phyloP scores from a whole-genome alignment of 2,888 invertebrate genomes.

The Seira sanloemensis region DNA sequence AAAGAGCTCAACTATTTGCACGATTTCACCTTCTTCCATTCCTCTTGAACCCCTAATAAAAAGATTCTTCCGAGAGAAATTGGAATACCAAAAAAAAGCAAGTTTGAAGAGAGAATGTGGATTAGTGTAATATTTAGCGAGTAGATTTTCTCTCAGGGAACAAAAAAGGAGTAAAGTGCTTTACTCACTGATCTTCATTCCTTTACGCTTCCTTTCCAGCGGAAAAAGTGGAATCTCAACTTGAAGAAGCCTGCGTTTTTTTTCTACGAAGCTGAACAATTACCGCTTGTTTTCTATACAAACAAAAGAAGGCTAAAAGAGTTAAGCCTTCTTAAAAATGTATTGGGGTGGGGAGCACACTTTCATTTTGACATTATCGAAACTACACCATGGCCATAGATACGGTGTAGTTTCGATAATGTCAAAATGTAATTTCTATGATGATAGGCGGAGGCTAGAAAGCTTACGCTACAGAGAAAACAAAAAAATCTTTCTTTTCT shows the following conservation, averaged over 20 bases:
- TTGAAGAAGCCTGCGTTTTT: neutral
- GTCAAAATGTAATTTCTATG: too few relatives aligned
- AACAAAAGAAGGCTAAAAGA: neutral
- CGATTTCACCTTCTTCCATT: conserved; percentile 15
- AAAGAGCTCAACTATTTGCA: neutral
- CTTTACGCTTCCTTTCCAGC: conserved; percentile 9
- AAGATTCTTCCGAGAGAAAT: neutral
- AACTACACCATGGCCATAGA: too few relatives aligned
- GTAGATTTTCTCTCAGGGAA: neutral
- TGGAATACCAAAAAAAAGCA: neutral
- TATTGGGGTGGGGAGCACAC: neutral
- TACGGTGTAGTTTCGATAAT: neutral
- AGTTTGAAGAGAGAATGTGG: conserved; percentile 6
- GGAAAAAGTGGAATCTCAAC: neutral
- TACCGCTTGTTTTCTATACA: conserved; percentile 12
- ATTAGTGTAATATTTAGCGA: conserved; percentile 19
- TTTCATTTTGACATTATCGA: neutral
- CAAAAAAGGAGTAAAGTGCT: conserved; percentile 20
- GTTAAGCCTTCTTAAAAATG: conserved; percentile 9
- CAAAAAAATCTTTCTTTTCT: neutral
- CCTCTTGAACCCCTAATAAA: too few relatives aligned
- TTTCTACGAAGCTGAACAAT: neutral
- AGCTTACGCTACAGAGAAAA: neutral
- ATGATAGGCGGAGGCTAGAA: neutral
- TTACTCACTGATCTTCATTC: conserved; percentile 19